Evolutionary conservation across 1,140 invertebrate genomes (phyloP).

Genomic region (Anastatus disparis): DNA sequence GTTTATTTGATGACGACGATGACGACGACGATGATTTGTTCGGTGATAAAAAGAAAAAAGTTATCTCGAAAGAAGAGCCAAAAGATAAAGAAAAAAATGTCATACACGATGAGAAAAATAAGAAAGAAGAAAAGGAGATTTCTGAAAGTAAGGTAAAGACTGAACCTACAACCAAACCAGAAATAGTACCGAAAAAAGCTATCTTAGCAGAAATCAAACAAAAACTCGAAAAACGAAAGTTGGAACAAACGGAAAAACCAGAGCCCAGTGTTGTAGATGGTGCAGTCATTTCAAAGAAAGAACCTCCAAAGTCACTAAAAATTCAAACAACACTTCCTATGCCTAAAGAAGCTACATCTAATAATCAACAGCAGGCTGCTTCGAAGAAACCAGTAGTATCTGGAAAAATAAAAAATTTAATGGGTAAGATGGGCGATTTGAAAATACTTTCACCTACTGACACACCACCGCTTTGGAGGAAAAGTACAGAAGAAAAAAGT

Average conservation of each 20-base stretch:
- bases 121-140: too few species aligned
- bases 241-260: neutral
- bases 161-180: neutral
- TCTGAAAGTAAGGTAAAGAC: neutral
- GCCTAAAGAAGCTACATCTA: neutral
- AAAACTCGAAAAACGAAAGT: constrained; percentile 29
- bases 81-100: neutral
- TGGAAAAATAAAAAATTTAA: constrained; percentile 60
- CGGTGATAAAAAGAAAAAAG: constrained; percentile 37
- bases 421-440: constrained; percentile 61
- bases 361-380: neutral
- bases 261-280: constrained; percentile 31
- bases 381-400: constrained; percentile 52
- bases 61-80: neutral
- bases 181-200: constrained; percentile 23
- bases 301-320: constrained; percentile 53
- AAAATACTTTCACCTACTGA: constrained; percentile 63
- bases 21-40: constrained; percentile 54
- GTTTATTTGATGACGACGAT: constrained; percentile 53
- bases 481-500: constrained; percentile 52
- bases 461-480: constrained; percentile 55
- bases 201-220: constrained; percentile 28
- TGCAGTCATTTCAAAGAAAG: constrained; percentile 42
- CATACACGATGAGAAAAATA: neutral
- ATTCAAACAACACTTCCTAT: neutral